Base-by-base conservation (phyloP, 1,140 invertebrate species). In the Oncopeltus fasciatus region DNA sequence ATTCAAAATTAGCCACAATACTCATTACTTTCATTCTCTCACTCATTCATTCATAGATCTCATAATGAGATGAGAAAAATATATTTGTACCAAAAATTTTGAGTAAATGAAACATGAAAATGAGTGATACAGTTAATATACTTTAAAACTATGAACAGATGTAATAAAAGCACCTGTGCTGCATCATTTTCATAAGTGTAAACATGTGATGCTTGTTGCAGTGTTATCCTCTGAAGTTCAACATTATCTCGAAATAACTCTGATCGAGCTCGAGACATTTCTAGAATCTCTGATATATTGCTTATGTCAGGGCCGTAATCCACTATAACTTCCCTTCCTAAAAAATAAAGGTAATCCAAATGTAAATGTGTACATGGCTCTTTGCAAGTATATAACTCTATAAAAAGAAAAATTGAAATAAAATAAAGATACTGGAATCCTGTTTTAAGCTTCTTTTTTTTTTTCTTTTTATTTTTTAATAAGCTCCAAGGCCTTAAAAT, bases 131-230 rank as follows among this genome's bases (percentile, higher is more conserved):
- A 11, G 18, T 38, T 31, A 31, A 33, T n/a, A 33, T 59, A 38
- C 28, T 57, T 16, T 20, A 57, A 57, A 59, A 26, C 18, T 28
- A 62, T 58, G 61, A 38, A 26, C n/a, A 38, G 18, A 8, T 3
- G 2, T 53, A 53, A 53, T 1, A 12, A 21, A 56, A 61, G 70
- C 67, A 83, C 82, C 74, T 84, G 83, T 46, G 80, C 73, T 2
- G 83, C 83, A 72, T 90, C 87, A 68, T 77, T 79, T 73, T 90
- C 87, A 70, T 88, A 90, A 20, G 80, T 80, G 62, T 82, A 75
- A 60, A 90, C 82, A 65, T 88, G 79, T 46, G 83, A 78, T 60
- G 86, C 81, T 75, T 89, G 86, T 68, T 88, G 84, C 60, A 90
- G 72, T 60, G 85, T 84, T 60, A 89, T 71, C 70, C 85, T 84